phyloP scores from a whole-genome alignment of 2,888 invertebrate genomes.

The Acrobasis consociella region DNA sequence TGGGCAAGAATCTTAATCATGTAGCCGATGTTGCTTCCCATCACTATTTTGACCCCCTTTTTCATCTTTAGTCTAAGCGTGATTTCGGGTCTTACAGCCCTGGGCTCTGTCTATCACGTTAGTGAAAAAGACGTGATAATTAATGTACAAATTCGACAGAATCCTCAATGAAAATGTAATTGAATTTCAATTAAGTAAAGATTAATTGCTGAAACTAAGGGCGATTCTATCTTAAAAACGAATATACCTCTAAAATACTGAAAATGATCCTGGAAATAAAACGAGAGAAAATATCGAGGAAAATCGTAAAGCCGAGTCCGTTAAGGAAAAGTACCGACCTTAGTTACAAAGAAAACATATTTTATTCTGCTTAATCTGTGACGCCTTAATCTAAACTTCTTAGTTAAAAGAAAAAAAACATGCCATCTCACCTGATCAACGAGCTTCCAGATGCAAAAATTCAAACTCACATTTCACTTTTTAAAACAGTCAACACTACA shows the following conservation, averaged over 20 bases:
- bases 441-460: slow-evolving; percentile 23
- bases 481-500: slow-evolving; percentile 13
- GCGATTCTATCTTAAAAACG: no score
- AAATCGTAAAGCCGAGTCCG: no score
- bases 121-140: no score
- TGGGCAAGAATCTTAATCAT: no score
- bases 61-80: not conserved
- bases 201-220: no score
- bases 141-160: no score
- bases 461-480: slow-evolving; percentile 17
- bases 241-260: no score
- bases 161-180: no score
- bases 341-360: not conserved
- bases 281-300: no score
- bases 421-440: slow-evolving; percentile 4
- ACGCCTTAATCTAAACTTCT: not conserved
- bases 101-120: no score
- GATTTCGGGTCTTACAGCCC: not conserved
- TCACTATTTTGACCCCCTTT: not conserved
- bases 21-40: not conserved
- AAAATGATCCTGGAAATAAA: no score
- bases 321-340: not conserved
- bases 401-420: slow-evolving; percentile 2
- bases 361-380: not conserved
- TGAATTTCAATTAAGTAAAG: no score